Base-by-base conservation (phyloP, 2,113 vertebrate species). In the Ursus arctos region DNA sequence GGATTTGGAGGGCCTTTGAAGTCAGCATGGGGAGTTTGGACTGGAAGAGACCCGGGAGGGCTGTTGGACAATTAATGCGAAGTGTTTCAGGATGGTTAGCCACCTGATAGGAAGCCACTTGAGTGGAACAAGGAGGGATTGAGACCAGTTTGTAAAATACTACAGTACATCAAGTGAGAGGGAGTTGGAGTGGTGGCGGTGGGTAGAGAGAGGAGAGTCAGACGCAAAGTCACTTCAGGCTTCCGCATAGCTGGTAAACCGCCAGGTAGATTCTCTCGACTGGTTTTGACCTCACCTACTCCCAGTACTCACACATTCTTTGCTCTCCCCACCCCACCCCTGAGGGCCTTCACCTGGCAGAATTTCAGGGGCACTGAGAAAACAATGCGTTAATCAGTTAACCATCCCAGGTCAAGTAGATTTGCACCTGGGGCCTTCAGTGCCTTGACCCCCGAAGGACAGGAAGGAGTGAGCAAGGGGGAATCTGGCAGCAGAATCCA, bases 51-150 rank as follows among this genome's bases (percentile, higher is more conserved):
- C 16, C 14, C 57, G 63, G 24, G 16, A 92, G 13, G 63, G 28
- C 85, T 94, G 14, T 8, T 76, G 76, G 82, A 84, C 26, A 65
- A 43, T 94, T 91, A 65, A 67, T 51, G 21, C 19, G 12, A 49
- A 49, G 5, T 91, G 33, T 80, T 97, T 55, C 87, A 95, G 43
- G 47, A 43, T 95, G 61, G 40, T 65, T 85, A 92, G 40, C n/a
- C 7, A 4, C 79, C 71, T 1, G 22, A n/a, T 43, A 57, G 87
- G 65, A 91, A 85, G 13, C 51, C 59, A 95, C 90, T 83, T 47
- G 72, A 72, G 9, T 67, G 53, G 53, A 67, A 40, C 33, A 28
- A 57, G 43, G 77, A 96, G 21, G 55, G 18, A 81, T n/a, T 88
- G 74, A 53, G 5, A 81, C 53, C 43, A 77, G 9, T 1, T 90